A percentile compares a stretch with the other conserved stretches of the same genome.
phyloP scores from a whole-genome alignment of 2,888 invertebrate genomes.

The Polydesmus complanatus region DNA sequence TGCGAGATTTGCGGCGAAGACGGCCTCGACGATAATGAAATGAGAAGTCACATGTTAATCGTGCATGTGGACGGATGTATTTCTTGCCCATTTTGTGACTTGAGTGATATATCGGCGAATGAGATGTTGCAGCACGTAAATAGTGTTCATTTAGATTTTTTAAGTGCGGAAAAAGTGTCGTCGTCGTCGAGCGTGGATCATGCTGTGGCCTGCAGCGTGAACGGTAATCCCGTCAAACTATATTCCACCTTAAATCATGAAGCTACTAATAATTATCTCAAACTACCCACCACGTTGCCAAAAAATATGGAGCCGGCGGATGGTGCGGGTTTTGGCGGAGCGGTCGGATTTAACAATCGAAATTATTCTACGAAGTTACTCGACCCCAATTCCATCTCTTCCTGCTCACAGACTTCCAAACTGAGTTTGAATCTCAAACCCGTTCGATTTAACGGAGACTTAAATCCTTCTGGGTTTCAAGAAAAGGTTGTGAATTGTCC shows the following conservation, averaged over 20 bases:
- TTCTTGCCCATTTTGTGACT: slow-evolving; percentile 69
- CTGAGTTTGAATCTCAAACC: slow-evolving; percentile 44
- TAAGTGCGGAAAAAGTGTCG: slow-evolving; percentile 60
- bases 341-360: background rate
- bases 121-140: slow-evolving; percentile 67
- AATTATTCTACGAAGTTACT: background rate
- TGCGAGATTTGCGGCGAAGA: slow-evolving; percentile 79
- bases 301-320: background rate
- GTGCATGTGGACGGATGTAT: slow-evolving; percentile 64
- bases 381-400: background rate
- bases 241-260: background rate
- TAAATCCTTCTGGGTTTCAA: background rate
- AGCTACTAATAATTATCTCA: background rate
- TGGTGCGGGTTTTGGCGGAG: background rate
- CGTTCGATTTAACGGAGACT: slow-evolving; percentile 2
- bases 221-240: background rate
- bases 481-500: slow-evolving; percentile 43
- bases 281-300: background rate
- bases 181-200: background rate
- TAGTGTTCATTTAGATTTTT: slow-evolving; percentile 65
- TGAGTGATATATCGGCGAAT: slow-evolving; percentile 53
- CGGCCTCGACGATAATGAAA: slow-evolving; percentile 44
- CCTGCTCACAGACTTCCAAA: slow-evolving; percentile 36
- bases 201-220: background rate
- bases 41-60: slow-evolving; percentile 61